phyloP scores from a whole-genome alignment of 2,113 vertebrate species.

The Eulemur macaco region DNA sequence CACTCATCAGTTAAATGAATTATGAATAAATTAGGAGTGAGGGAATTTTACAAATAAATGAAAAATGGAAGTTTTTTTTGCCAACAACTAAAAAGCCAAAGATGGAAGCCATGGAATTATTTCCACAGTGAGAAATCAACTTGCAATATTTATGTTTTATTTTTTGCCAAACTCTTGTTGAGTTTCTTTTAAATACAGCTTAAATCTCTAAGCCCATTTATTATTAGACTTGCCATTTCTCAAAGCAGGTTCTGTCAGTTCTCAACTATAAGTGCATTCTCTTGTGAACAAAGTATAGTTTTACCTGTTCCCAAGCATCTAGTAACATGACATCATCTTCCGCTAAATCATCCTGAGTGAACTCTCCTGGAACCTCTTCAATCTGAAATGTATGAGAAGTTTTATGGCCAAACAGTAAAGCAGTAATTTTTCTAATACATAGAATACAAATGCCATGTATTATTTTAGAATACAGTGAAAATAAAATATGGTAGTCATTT shows the following conservation, averaged over 20 bases:
- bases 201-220: neutral
- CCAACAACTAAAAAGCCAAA: neutral
- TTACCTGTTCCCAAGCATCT: slow-evolving; percentile 95
- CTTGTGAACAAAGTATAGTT: neutral
- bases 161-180: neutral
- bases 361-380: slow-evolving; percentile 95
- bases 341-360: slow-evolving; percentile 93
- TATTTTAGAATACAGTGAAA: neutral
- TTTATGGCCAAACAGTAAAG: neutral
- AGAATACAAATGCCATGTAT: neutral
- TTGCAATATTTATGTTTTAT: neutral
- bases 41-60: neutral
- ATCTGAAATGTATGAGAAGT: slow-evolving; percentile 84
- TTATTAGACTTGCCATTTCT: neutral
- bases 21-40: neutral
- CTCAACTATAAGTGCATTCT: neutral
- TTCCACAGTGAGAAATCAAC: slow-evolving; percentile 10
- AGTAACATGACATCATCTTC: slow-evolving; percentile 97
- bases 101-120: neutral
- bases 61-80: neutral
- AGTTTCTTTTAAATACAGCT: neutral
- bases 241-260: neutral
- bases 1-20: neutral
- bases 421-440: neutral
- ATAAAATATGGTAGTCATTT: neutral